Evolutionary conservation across 2,888 invertebrate genomes (phyloP).

Genomic region (Keiferia lycopersicella): DNA sequence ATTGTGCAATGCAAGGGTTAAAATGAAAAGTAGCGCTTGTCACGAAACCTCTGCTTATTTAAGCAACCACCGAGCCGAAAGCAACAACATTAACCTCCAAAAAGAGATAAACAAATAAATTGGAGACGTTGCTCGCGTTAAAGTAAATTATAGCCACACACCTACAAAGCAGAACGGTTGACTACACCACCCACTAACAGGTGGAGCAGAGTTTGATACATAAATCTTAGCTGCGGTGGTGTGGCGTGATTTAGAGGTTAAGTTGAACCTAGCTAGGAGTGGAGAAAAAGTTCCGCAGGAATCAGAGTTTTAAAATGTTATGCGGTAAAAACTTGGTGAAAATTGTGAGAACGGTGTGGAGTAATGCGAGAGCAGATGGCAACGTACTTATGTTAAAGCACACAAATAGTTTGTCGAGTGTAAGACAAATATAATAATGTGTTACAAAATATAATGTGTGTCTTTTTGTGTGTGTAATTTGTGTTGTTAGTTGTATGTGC

Average conservation of each 20-base stretch:
- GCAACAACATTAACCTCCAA: neutral
- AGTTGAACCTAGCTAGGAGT: conserved; percentile 17
- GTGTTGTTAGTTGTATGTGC: too few relatives aligned
- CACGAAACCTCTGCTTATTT: neutral
- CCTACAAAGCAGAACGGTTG: neutral
- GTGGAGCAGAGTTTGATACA: conserved; percentile 35
- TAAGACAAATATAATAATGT: too few relatives aligned
- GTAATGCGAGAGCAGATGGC: neutral
- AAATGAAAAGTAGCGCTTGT: neutral
- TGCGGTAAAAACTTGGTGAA: conserved; percentile 1
- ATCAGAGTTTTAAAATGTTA: conserved; percentile 2
- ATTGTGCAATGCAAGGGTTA: neutral
- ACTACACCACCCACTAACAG: conserved; percentile 33
- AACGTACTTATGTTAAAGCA: neutral
- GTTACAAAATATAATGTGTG: too few relatives aligned
- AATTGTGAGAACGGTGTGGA: neutral
- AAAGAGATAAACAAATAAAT: conserved; percentile 5
- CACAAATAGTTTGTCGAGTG: too few relatives aligned
- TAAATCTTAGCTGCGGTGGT: conserved; percentile 33
- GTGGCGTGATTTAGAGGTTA: conserved; percentile 23
- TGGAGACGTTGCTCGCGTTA: neutral
- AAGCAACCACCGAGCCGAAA: too few relatives aligned
- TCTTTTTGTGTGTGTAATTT: too few relatives aligned
- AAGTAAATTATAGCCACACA: neutral
- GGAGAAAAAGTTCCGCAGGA: neutral